Conservation (phyloP, 2,797 vertebrate species). For the Pyrocephalus nanus region DNA sequence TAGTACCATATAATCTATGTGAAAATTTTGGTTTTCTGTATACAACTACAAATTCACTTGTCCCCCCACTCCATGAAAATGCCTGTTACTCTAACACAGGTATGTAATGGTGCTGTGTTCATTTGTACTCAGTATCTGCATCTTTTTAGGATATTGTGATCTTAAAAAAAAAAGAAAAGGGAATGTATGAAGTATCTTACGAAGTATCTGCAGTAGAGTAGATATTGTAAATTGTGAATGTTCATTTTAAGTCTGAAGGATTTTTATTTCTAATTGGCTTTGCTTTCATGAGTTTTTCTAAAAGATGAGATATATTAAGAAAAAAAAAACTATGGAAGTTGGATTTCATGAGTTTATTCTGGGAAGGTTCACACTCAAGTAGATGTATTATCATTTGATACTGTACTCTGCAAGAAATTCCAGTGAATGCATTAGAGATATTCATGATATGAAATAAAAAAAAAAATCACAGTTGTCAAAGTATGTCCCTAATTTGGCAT, state of each 20-base stretch:
- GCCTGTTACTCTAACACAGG: accelerated
- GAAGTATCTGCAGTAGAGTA: neutral
- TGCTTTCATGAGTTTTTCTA: neutral
- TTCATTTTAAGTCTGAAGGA: neutral
- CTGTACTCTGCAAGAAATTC: neutral
- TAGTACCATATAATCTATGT: neutral
- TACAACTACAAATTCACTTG: neutral
- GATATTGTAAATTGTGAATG: neutral
- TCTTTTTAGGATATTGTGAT: neutral
- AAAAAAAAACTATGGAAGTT: neutral
- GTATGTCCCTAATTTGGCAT: neutral
- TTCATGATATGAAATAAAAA: neutral
- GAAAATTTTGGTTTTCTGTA: neutral
- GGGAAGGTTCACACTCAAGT: neutral
- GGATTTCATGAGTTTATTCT: neutral
- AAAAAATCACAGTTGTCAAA: neutral
- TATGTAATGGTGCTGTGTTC: neutral
- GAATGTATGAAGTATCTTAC: neutral
- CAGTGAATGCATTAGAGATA: neutral
- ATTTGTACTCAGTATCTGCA: neutral
- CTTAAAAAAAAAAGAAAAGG: neutral
- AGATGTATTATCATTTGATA: neutral
- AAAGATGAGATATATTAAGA: neutral
- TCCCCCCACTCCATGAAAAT: accelerated
- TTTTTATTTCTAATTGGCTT: neutral